phyloP scores from a whole-genome alignment of 2,113 vertebrate species.

The Cinclus cinclus region DNA sequence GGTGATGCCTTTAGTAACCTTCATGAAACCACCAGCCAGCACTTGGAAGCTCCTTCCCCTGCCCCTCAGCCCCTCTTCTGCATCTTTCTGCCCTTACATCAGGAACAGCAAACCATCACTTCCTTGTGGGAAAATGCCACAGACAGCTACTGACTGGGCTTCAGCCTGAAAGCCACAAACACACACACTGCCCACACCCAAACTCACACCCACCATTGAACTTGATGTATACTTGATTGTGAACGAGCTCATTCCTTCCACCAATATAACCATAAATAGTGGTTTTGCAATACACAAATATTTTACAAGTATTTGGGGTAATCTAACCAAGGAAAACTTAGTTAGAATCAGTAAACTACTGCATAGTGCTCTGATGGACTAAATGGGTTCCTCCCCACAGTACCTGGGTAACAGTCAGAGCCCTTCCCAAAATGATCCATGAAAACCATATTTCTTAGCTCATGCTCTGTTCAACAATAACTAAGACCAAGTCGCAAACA shows the following conservation, averaged over 20 bases:
- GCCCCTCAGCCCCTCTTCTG: not conserved
- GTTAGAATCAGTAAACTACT: not conserved
- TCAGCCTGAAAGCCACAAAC: not conserved
- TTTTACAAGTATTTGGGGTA: not conserved
- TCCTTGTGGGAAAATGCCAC: rapidly evolving
- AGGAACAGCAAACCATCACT: not conserved
- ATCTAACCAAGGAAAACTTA: not conserved
- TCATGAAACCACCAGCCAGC: not conserved
- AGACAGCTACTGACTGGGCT: not conserved
- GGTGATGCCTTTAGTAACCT: not conserved
- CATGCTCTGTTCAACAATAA: not conserved
- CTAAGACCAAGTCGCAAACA: not conserved
- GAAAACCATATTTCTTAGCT: not conserved
- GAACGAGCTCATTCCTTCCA: not conserved
- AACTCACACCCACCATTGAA: not conserved
- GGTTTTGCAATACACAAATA: rapidly evolving
- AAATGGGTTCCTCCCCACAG: not conserved
- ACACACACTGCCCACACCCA: not conserved
- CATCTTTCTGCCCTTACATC: not conserved
- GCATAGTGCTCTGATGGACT: not conserved
- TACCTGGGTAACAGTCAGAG: not conserved
- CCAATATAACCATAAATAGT: not conserved
- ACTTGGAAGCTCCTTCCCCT: not conserved
- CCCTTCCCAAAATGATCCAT: not conserved
- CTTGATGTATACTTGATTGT: rapidly evolving